Evolutionary conservation across 2,113 vertebrate species (phyloP), one percentile per base, ranked within the genome.

Genomic region (Cyprinodon variegatus): DNA sequence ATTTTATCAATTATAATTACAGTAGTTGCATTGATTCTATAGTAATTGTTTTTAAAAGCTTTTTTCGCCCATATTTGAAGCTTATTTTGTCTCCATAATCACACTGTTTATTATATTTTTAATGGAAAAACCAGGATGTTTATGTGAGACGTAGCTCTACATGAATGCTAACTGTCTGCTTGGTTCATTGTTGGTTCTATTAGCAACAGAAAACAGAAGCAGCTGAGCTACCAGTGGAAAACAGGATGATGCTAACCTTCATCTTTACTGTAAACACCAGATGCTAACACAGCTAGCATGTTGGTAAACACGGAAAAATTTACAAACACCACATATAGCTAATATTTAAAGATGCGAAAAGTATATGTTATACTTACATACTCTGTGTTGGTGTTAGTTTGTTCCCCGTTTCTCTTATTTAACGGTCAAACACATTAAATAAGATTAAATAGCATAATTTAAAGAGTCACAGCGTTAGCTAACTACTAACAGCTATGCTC

Each of bases 241-340:
- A 13, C 13, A n/a, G 50, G 50, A 57, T 2, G 50, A 57, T n/a
- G 50, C 17, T 57, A 57, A n/a, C 20, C 17, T 57, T 57, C 50
- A 57, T 57, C 17, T 17, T 57, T 57, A 57, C 50, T 7, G 50
- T 57, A 57, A 57, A 57, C 50, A 57, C 17, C 3, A 15, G 17
- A 20, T 62, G 70, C 65, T 76, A 62, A 70, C 64, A 39, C 4
- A n/a, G 41, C 22, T 46, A 61, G 5, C 15, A 50, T 15, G 61
- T 22, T 7, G 41, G 61, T n/a, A 57, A 1, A 20, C 20, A 0
- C 5, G 15, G 13, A 10, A 63, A 39, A 13, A 12, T 1, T 9
- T 7, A 20, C 62, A 64, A n/a, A 40, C 20, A 48, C 22, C 7
- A 53, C 43, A n/a, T 20, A 1, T 4, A 2, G 1, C 8, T 1